phyloP scores from a whole-genome alignment of 2,113 vertebrate genomes.

The Macaca nemestrina region DNA sequence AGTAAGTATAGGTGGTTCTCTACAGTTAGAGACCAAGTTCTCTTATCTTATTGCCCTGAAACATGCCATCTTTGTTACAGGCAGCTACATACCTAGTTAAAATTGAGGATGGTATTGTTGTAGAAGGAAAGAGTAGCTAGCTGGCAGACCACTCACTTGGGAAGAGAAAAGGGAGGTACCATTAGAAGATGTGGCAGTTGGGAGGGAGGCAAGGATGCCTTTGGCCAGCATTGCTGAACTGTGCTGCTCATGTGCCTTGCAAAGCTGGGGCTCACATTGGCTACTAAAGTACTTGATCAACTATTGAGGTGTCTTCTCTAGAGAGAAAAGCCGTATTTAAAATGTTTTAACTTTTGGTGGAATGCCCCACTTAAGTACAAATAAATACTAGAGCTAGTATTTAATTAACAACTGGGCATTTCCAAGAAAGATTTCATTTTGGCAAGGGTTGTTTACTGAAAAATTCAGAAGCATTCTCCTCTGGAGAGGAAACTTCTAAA shows the following conservation, averaged over 20 bases:
- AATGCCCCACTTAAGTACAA: background rate
- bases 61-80: background rate
- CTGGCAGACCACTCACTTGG: background rate
- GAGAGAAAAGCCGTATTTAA: background rate
- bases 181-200: background rate
- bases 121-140: background rate
- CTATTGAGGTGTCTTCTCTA: background rate
- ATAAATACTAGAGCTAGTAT: background rate
- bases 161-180: background rate
- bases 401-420: background rate
- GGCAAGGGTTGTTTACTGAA: background rate
- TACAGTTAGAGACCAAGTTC: background rate
- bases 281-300: background rate
- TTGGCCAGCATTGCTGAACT: too few relatives aligned
- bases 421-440: background rate
- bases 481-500: conserved; percentile 19
- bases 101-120: background rate
- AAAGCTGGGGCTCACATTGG: background rate
- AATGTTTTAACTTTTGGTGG: background rate
- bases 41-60: background rate
- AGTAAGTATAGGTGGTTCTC: background rate
- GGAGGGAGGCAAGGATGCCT: background rate
- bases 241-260: accelerated
- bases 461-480: background rate
- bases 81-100: background rate